These are phyloP conservation scores for Drosophila yakuba DNA, from an alignment of 1,140 invertebrate species.

Conservation along the genomic window DNA sequence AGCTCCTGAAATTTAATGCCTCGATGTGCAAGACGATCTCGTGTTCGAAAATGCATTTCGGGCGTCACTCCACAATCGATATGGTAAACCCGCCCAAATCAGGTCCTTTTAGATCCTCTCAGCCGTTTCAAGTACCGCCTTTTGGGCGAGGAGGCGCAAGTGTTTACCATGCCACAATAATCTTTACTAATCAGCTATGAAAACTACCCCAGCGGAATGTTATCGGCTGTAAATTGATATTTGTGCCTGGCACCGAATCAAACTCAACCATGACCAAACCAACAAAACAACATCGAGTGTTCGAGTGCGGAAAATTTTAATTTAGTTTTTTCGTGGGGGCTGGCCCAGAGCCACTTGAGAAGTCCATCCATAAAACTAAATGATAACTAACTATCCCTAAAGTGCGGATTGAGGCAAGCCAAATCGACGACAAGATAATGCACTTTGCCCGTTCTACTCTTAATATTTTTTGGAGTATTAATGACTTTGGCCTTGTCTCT, in stretches of 20 bases:
- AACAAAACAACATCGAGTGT: slow-evolving; percentile 42
- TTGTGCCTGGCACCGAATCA: slow-evolving; percentile 36
- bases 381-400: slow-evolving; percentile 55
- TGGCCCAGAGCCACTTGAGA: slow-evolving; percentile 16
- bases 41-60: slow-evolving; percentile 47
- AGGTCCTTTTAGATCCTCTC: slow-evolving; percentile 19
- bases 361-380: slow-evolving; percentile 26
- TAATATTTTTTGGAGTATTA: slow-evolving; percentile 27
- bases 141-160: slow-evolving; percentile 39
- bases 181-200: slow-evolving; percentile 75
- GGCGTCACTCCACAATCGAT: slow-evolving; percentile 34
- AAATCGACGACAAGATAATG: slow-evolving; percentile 56
- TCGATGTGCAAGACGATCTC: slow-evolving; percentile 50
- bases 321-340: slow-evolving; percentile 17
- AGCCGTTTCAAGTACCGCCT: slow-evolving; percentile 62
- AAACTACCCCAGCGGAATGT: slow-evolving; percentile 39
- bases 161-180: slow-evolving; percentile 72
- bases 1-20: slow-evolving; percentile 55
- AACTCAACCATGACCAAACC: slow-evolving; percentile 41
- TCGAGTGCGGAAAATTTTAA: slow-evolving; percentile 11
- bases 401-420: slow-evolving; percentile 46
- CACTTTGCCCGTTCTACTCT: slow-evolving; percentile 29
- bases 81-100: slow-evolving; percentile 19
- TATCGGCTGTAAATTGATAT: slow-evolving; percentile 54
- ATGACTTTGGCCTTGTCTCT: slow-evolving; percentile 37